Conservation (phyloP, 2,797 vertebrate genomes). For the Sebastes iracundus region DNA sequence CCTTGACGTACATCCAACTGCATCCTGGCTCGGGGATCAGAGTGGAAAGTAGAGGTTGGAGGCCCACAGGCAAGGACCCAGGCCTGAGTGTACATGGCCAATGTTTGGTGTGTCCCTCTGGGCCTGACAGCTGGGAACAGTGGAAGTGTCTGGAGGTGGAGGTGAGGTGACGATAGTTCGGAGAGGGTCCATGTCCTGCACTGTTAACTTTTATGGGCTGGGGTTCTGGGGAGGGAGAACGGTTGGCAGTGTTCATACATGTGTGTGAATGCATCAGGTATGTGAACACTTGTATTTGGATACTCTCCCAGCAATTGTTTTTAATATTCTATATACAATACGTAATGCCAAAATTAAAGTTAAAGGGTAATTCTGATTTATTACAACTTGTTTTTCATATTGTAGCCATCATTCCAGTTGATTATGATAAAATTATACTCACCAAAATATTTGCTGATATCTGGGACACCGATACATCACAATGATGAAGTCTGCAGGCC, state of each 20-base stretch:
- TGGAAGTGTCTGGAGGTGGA: background rate
- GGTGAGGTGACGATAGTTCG: slow-evolving; percentile 10
- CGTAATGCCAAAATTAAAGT: background rate
- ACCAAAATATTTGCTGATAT: background rate
- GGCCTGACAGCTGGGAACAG: slow-evolving; percentile 8
- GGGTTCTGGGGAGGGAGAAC: background rate
- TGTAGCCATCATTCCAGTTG: background rate
- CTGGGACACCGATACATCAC: background rate
- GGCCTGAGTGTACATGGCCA: slow-evolving; percentile 24
- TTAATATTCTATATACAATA: background rate
- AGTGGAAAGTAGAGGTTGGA: slow-evolving; percentile 24
- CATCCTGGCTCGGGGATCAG: slow-evolving; percentile 51
- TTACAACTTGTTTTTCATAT: background rate
- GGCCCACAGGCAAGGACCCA: slow-evolving; percentile 5
- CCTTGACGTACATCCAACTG: slow-evolving; percentile 51
- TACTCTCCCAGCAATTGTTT: background rate
- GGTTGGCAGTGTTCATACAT: background rate
- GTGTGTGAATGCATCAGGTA: background rate
- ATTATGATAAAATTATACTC: background rate
- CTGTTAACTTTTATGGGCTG: slow-evolving; percentile 28
- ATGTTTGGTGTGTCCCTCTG: slow-evolving; percentile 11
- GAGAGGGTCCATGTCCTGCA: background rate
- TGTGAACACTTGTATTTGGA: background rate
- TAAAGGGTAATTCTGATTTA: background rate
- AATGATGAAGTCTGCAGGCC: background rate